Evolutionary conservation across 1,140 invertebrate species (phyloP).

Genomic region (Anastrepha ludens): DNA sequence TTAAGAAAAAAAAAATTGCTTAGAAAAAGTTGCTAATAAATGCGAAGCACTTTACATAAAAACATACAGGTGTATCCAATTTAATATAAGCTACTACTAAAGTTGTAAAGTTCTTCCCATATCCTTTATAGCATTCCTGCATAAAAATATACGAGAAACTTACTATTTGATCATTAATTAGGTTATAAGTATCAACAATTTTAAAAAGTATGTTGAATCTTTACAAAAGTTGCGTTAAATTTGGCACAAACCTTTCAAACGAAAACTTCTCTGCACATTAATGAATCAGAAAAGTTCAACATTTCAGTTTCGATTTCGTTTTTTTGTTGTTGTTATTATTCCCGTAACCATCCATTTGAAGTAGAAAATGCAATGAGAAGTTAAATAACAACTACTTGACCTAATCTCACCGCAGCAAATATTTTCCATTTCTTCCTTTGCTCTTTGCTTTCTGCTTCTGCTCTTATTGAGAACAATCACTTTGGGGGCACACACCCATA

Average conservation of each 20-base stretch:
- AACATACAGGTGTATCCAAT: too few relatives aligned
- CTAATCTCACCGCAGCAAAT: background rate
- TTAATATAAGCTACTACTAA: too few relatives aligned
- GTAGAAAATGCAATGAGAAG: background rate
- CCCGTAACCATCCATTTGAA: background rate
- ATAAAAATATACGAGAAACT: background rate
- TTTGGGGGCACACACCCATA: background rate
- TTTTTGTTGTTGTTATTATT: background rate
- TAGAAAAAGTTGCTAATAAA: too few relatives aligned
- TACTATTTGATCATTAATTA: background rate
- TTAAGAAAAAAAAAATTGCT: too few relatives aligned
- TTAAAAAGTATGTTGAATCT: background rate
- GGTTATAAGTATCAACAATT: background rate
- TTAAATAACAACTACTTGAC: constrained; percentile 13
- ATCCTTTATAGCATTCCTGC: too few relatives aligned
- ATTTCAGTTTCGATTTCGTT: background rate
- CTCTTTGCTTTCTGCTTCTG: background rate
- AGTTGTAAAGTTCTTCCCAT: too few relatives aligned
- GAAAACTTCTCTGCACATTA: background rate
- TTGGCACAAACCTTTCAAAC: background rate
- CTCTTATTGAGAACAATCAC: background rate
- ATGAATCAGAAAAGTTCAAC: background rate
- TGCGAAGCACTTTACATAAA: too few relatives aligned
- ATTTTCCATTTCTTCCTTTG: background rate
- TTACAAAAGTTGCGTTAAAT: background rate